Conservation (phyloP, 92 coral and sea anemone genomes). For the Bergia puertoricense region DNA sequence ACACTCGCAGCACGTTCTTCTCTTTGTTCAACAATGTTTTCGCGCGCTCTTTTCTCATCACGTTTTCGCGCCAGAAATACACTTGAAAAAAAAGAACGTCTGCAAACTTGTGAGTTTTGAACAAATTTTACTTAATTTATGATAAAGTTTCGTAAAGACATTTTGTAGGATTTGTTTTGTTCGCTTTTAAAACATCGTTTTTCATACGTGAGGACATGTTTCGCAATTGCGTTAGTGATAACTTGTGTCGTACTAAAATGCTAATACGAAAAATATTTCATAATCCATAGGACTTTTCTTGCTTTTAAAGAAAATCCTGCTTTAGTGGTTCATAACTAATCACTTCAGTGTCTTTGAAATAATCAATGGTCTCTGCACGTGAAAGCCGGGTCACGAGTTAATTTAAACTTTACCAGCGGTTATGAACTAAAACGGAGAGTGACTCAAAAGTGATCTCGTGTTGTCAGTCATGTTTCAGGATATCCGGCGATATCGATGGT, state of each 20-base stretch:
- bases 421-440: not conserved
- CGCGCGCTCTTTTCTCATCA: conserved; percentile 32
- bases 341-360: not conserved
- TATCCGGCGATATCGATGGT: not conserved
- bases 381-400: too few species aligned
- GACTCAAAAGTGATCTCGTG: not conserved
- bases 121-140: not conserved
- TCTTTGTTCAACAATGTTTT: conserved; percentile 16
- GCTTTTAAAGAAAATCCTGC: not conserved
- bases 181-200: not conserved
- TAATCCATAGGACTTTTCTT: not conserved
- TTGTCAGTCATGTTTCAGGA: conserved; percentile 9
- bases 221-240: conserved; percentile 1
- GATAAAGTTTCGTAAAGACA: not conserved
- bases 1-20: conserved; percentile 16
- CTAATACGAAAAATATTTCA: not conserved
- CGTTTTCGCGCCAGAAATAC: conserved; percentile 33
- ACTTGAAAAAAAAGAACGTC: not conserved
- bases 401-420: not conserved
- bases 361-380: not conserved
- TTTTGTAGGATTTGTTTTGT: not conserved
- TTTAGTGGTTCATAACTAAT: not conserved
- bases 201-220: conserved; percentile 5
- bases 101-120: not conserved
- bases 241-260: not conserved